Conservation (phyloP, 2,888 invertebrate species). For the Itoplectis maculator region DNA sequence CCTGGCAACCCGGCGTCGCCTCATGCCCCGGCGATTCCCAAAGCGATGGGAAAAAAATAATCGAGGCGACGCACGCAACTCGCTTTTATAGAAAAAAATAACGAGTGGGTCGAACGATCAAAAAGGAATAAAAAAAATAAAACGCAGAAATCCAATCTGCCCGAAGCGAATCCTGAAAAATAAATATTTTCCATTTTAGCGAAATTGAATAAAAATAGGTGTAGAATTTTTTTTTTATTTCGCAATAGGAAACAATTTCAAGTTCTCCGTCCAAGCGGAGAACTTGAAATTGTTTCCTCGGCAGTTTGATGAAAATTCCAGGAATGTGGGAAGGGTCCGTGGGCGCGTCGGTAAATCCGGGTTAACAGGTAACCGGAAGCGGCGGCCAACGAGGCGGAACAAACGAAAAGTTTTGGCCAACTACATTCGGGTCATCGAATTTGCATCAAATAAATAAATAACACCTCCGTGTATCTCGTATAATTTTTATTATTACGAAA, state of each 20-base stretch:
- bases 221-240: too few species aligned
- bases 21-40: conserved; percentile 42
- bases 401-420: neutral
- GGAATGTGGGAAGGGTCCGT: neutral
- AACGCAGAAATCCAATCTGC: neutral
- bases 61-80: conserved; percentile 41
- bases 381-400: neutral
- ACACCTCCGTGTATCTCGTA: too few species aligned
- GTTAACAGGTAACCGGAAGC: neutral
- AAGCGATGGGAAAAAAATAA: conserved; percentile 58
- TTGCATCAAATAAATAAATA: too few species aligned
- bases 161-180: neutral
- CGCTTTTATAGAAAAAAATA: too few species aligned
- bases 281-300: neutral
- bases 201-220: too few species aligned
- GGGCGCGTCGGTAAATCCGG: neutral
- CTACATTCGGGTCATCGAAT: neutral
- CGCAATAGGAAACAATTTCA: neutral
- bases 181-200: too few species aligned
- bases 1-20: conserved; percentile 55
- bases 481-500: too few species aligned
- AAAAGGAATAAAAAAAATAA: conserved; percentile 18
- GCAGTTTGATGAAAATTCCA: conserved; percentile 20
- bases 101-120: neutral
- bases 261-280: neutral